Evolutionary conservation across 2,888 invertebrate genomes (phyloP).

Genomic region (Dione vanillae): DNA sequence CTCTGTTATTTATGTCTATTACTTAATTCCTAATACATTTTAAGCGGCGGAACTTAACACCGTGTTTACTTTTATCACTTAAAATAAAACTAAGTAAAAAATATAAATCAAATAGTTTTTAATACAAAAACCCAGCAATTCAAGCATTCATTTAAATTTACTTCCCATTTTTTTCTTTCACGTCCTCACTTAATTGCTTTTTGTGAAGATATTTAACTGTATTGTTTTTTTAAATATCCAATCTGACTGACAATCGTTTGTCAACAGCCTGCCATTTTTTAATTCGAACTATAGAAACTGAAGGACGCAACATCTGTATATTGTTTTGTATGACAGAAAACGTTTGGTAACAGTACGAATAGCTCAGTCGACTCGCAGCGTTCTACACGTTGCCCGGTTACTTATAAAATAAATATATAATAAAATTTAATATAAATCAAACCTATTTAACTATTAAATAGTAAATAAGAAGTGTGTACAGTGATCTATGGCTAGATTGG

Average conservation of each 20-base stretch:
- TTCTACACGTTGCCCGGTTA: background rate
- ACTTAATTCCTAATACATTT: no score
- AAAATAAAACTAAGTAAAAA: no score
- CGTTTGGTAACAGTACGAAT: background rate
- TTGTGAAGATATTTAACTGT: background rate
- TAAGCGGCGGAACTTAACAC: no score
- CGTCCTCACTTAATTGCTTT: slow-evolving; percentile 20
- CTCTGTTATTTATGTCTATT: no score
- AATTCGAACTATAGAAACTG: slow-evolving; percentile 47
- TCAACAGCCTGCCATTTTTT: background rate
- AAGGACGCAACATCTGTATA: slow-evolving; percentile 53
- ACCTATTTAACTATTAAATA: slow-evolving; percentile 33
- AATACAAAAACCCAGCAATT: no score
- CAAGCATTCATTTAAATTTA: slow-evolving; percentile 1
- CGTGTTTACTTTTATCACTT: no score
- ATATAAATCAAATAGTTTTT: no score
- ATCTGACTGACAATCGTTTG: background rate
- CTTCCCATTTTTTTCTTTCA: slow-evolving; percentile 17
- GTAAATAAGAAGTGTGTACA: background rate
- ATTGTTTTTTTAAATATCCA: background rate
- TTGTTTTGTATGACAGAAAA: slow-evolving; percentile 24
- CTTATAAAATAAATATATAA: background rate
- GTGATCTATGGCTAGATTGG: background rate
- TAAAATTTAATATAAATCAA: background rate
- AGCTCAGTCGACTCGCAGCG: slow-evolving; percentile 15